Percentiles rank a stretch among this genome's conserved stretches.
These are phyloP conservation scores for Tachystola acroxantha DNA, from an alignment of 2,888 invertebrate genomes.

Conservation along the genomic window DNA sequence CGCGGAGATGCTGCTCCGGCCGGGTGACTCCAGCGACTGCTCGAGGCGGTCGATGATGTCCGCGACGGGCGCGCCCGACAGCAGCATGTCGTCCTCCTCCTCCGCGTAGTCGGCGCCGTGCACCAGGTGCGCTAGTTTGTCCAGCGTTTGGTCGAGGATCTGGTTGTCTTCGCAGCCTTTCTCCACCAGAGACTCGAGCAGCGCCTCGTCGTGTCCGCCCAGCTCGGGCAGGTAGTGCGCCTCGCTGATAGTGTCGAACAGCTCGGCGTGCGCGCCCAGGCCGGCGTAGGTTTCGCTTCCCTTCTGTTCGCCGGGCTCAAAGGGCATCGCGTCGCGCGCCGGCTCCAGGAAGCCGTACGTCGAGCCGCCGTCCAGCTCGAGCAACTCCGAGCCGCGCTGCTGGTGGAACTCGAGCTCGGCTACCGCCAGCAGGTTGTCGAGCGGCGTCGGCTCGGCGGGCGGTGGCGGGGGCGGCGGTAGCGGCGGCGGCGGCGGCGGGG, in stretches of 20 bases:
- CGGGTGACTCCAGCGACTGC: slow-evolving; percentile 77
- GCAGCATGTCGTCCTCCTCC: slow-evolving; percentile 66
- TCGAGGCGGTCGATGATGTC: slow-evolving; percentile 82
- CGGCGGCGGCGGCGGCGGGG: slow-evolving; percentile 36
- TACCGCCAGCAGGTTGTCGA: slow-evolving; percentile 81
- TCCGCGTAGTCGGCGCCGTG: slow-evolving; percentile 59
- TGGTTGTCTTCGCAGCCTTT: slow-evolving; percentile 81
- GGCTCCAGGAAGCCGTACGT: slow-evolving; percentile 52
- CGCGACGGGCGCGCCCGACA: slow-evolving; percentile 66
- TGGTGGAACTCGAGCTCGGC: slow-evolving; percentile 82
- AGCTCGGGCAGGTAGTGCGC: slow-evolving; percentile 68
- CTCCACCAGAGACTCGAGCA: slow-evolving; percentile 79
- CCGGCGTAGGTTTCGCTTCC: slow-evolving; percentile 42
- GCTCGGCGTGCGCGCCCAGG: slow-evolving; percentile 59
- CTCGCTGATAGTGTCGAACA: slow-evolving; percentile 71
- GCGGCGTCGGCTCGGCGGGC: slow-evolving; percentile 68
- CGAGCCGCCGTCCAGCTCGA: slow-evolving; percentile 40
- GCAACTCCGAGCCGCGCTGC: slow-evolving; percentile 60
- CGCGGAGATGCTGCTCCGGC: slow-evolving; percentile 60
- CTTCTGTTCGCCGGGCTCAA: slow-evolving; percentile 58
- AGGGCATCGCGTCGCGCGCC: slow-evolving; percentile 60
- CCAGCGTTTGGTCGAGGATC: slow-evolving; percentile 61
- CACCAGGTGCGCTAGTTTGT: slow-evolving; percentile 61
- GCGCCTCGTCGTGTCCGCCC: slow-evolving; percentile 70
- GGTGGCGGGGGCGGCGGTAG: slow-evolving; percentile 54